A percentile compares a stretch with the other conserved stretches of the same genome.
Conservation (phyloP, 2,113 vertebrate species). For the Recurvirostra avosetta region DNA sequence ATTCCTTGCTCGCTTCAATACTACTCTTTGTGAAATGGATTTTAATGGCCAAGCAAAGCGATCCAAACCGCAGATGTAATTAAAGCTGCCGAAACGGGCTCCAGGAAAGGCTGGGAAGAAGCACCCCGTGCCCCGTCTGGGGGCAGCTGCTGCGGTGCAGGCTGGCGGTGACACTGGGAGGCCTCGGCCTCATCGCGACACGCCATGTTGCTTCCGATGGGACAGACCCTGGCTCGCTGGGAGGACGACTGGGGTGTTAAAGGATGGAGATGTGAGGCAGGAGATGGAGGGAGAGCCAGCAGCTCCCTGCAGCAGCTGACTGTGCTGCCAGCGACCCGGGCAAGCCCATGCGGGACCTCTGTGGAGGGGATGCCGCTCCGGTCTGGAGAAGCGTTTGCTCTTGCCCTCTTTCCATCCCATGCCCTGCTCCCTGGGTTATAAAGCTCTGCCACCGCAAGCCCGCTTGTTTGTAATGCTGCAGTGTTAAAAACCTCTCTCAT, state of each 20-base stretch:
- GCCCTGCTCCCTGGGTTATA: not conserved
- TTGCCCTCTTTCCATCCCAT: accelerated
- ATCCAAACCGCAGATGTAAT: slow-evolving; percentile 54
- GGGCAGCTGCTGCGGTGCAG: accelerated
- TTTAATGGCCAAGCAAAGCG: slow-evolving; percentile 42
- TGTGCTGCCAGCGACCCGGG: accelerated
- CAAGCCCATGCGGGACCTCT: not conserved
- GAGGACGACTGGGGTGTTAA: not conserved
- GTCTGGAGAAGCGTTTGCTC: not conserved
- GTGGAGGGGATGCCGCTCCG: not conserved
- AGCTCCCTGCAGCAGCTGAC: not conserved
- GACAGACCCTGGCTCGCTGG: accelerated
- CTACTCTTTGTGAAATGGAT: slow-evolving; percentile 54
- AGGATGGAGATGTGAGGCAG: not conserved
- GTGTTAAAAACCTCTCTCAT: not conserved
- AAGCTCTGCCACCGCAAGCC: not conserved
- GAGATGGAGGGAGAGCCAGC: not conserved
- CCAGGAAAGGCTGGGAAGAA: not conserved
- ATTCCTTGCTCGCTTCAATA: slow-evolving; percentile 51
- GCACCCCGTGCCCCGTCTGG: accelerated
- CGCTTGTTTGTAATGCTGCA: not conserved
- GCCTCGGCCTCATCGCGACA: accelerated
- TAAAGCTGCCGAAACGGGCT: slow-evolving; percentile 23
- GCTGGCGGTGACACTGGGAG: not conserved
- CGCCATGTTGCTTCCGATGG: accelerated